Percentiles rank a stretch among this genome's conserved stretches.
Evolutionary conservation across 2,888 invertebrate genomes (phyloP).

Genomic region (Scaptomyza polygonia): DNA sequence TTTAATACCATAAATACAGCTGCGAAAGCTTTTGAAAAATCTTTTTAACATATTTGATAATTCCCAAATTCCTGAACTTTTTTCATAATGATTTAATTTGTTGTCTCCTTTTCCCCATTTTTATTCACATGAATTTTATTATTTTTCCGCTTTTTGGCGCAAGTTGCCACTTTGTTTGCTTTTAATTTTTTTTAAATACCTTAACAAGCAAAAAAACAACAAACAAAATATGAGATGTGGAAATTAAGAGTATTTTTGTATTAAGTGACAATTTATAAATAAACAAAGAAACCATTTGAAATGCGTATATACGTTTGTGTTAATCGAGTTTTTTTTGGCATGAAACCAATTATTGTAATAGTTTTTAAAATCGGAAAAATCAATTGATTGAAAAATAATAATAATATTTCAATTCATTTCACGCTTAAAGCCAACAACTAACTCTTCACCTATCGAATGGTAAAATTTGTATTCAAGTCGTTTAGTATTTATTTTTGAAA

Average conservation of each 20-base stretch:
- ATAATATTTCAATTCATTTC: no score
- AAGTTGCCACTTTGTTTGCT: conserved; percentile 74
- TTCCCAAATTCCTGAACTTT: background rate
- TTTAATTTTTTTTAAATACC: conserved; percentile 67
- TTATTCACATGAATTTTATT: conserved; percentile 18
- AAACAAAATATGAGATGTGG: conserved; percentile 45
- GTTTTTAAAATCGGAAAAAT: no score
- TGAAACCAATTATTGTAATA: no score
- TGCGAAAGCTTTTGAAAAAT: conserved; percentile 24
- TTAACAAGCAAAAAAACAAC: conserved; percentile 50
- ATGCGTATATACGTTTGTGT: conserved; percentile 3
- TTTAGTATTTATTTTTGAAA: no score
- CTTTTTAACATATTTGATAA: background rate
- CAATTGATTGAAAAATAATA: no score
- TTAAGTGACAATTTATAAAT: conserved; percentile 74
- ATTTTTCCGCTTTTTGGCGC: conserved; percentile 44
- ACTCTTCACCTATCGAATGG: no score
- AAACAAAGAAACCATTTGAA: conserved; percentile 52
- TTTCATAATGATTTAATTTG: conserved; percentile 1
- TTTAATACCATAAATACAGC: conserved; percentile 30
- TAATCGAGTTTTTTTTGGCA: background rate
- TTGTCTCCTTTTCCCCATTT: conserved; percentile 6
- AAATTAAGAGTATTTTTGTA: conserved; percentile 76
- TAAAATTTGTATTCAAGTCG: no score
- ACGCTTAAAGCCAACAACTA: no score